Percentiles rank a stretch among this genome's conserved stretches.
Conservation (phyloP, 1,140 invertebrate genomes). For the Elymnias hypermnestra region DNA sequence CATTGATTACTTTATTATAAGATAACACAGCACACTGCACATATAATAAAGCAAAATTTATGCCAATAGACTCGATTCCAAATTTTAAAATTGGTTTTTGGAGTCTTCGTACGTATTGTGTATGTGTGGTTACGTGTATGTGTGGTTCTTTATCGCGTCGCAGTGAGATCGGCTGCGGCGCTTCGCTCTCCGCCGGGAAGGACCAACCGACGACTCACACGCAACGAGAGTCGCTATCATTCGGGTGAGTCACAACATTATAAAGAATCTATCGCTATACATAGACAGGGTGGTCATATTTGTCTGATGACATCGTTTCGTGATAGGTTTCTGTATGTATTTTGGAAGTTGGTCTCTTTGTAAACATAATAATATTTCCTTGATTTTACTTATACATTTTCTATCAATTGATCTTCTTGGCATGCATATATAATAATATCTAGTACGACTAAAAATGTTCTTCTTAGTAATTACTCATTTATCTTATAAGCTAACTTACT, state of each 20-base stretch:
- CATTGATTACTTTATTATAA: background rate
- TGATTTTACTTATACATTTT: no score
- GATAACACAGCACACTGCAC: no score
- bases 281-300: slow-evolving; percentile 27
- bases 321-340: slow-evolving; percentile 12
- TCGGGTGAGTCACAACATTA: slow-evolving; percentile 84
- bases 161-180: slow-evolving; percentile 57
- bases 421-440: no score
- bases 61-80: slow-evolving; percentile 33
- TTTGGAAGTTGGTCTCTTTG: no score
- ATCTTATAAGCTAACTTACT: no score
- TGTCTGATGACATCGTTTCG: slow-evolving; percentile 35
- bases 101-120: slow-evolving; percentile 16
- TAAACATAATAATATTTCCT: no score
- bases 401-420: no score
- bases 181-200: slow-evolving; percentile 81
- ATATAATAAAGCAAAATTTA: background rate
- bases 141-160: slow-evolving; percentile 57
- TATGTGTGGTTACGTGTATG: slow-evolving; percentile 42
- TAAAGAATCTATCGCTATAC: slow-evolving; percentile 35
- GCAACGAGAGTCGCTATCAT: slow-evolving; percentile 97
- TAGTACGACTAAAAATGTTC: no score
- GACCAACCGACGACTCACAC: slow-evolving; percentile 91
- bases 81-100: slow-evolving; percentile 31
- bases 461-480: no score